Conservation (phyloP, 35 echinoderm and acorn worm genomes). For the Heliocidaris erythrogramma region DNA sequence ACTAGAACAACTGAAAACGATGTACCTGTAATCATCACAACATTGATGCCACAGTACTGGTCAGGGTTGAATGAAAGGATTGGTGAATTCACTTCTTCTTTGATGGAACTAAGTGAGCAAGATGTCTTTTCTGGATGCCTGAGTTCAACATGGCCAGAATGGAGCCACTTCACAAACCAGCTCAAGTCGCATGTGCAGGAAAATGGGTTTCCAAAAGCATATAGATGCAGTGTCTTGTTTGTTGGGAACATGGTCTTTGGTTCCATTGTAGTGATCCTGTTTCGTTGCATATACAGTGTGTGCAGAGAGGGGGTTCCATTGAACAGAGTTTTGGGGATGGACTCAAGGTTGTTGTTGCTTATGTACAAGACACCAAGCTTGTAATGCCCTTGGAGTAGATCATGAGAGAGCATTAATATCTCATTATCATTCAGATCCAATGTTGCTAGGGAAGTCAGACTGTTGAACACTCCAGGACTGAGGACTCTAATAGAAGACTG, state of each 20-base stretch:
- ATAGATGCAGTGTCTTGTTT: neutral
- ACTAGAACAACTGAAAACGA: neutral
- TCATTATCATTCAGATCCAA: neutral
- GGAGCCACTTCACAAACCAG: slow-evolving; percentile 21
- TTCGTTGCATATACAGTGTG: neutral
- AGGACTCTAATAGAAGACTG: neutral
- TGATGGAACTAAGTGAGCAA: neutral
- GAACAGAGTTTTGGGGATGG: neutral
- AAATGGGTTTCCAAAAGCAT: neutral
- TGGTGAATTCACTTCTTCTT: neutral
- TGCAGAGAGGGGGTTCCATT: neutral
- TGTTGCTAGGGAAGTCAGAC: neutral
- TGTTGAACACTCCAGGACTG: neutral
- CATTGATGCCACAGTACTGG: neutral
- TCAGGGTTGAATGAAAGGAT: neutral
- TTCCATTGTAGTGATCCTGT: neutral
- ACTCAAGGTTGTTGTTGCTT: too few relatives aligned
- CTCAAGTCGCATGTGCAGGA: neutral
- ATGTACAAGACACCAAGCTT: too few relatives aligned
- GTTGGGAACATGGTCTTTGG: neutral
- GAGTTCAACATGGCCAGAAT: neutral
- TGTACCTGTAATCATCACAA: neutral
- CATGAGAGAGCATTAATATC: neutral
- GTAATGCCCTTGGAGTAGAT: neutral
- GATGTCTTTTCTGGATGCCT: neutral